Evolutionary conservation across 2,113 vertebrate genomes (phyloP), one percentile per base, ranked within the genome.

Genomic region (Trinectes maculatus): DNA sequence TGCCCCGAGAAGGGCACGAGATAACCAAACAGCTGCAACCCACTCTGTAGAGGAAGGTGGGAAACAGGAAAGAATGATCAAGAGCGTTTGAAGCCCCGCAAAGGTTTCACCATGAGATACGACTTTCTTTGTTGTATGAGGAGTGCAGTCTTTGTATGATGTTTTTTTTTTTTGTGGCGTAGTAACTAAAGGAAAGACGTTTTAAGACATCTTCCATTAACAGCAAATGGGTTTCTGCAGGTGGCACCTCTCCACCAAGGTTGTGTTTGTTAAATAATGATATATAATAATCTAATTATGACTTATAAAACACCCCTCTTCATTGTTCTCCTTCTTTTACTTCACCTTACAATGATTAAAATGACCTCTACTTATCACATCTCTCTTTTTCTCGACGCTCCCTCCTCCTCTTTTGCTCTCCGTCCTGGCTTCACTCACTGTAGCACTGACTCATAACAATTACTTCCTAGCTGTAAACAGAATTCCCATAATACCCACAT

Each of bases 251-350:
- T 39, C 37, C 24, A 48, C 22, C 1, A 37, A 65, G 60, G 36
- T 61, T 65, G 57, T 62, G 24, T 78, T 75, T 78, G 61, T 81
- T 84, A 60, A 84, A 84, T 76, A 75, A 68, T 85, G 57, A n/a
- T 18, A 69, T 22, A 8, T 33, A 22, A 24, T 60, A 12, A 3
- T 15, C 22, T 65, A 59, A 77, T 66, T 73, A 62, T 76, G 29
- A 77, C 79, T 71, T 71, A 77, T 52, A 63, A 58, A 70, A 67
- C 10, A 25, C n/a, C 33, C 39, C 5, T 15, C n/a, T 24, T 48
- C 2, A 0, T 37, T 43, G 21, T 37, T 36, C 18, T 10, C 19
- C 25, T 60, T 26, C 36, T 31, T 48, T 56, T 66, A 31, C n/a
- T 54, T 66, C 42, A 39, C 39, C 59, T 71, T 55, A 64, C 49